A percentile compares a stretch with the other conserved stretches of the same genome.
These are phyloP conservation scores for Oostethus manadensis DNA, from an alignment of 2,113 vertebrate genomes.

Conservation along the genomic window DNA sequence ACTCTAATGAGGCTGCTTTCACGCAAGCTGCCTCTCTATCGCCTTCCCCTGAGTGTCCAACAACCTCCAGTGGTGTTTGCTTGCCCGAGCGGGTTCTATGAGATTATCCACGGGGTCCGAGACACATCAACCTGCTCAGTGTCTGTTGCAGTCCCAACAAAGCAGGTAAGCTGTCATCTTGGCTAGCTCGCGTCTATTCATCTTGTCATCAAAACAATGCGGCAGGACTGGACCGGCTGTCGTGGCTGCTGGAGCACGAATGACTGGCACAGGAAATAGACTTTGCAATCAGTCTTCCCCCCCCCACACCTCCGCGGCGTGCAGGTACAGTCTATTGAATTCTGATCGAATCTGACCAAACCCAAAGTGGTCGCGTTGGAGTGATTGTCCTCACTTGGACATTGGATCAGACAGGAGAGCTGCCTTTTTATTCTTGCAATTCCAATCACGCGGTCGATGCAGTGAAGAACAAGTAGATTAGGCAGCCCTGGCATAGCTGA, in stretches of 20 bases:
- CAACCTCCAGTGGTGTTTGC: too few relatives aligned
- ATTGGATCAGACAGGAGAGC: slow-evolving; percentile 34
- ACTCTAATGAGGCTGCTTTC: too few relatives aligned
- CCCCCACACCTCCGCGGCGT: slow-evolving; percentile 48
- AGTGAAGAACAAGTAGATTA: slow-evolving; percentile 39
- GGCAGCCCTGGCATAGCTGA: slow-evolving; percentile 29
- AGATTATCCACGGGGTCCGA: not conserved
- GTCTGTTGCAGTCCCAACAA: slow-evolving; percentile 51
- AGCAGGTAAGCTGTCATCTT: slow-evolving; percentile 60
- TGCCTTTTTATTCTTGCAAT: slow-evolving; percentile 40
- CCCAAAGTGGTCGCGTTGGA: slow-evolving; percentile 19
- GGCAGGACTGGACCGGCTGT: slow-evolving; percentile 27
- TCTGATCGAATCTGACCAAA: slow-evolving; percentile 57
- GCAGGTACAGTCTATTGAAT: slow-evolving; percentile 54
- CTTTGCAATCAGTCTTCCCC: slow-evolving; percentile 65
- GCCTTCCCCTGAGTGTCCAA: not conserved
- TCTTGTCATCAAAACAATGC: slow-evolving; percentile 64
- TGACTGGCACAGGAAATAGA: slow-evolving; percentile 53
- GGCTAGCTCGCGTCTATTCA: slow-evolving; percentile 49
- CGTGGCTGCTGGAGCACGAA: slow-evolving; percentile 50
- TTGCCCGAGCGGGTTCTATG: too few relatives aligned
- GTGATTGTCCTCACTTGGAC: slow-evolving; percentile 23
- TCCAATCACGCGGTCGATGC: slow-evolving; percentile 47
- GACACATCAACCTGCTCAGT: slow-evolving; percentile 29
- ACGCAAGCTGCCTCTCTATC: too few relatives aligned